Evolutionary conservation across 1,140 invertebrate species (phyloP), one percentile per base, ranked within the genome.

Genomic region (Drosophila albomicans): DNA sequence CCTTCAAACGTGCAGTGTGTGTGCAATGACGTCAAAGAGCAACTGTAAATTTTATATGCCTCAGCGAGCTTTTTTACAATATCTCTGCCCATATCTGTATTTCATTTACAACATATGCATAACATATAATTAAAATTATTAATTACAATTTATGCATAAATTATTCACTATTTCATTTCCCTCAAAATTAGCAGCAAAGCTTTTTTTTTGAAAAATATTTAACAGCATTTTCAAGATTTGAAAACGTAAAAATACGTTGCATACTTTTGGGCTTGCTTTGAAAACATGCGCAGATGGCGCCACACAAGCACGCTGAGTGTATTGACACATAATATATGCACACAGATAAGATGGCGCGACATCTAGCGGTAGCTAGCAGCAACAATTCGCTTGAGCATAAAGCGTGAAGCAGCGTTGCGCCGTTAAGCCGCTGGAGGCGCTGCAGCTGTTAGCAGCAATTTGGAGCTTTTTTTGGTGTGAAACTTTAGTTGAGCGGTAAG

Each of bases 21-120:
- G 61, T 43, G 75, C 75, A 63, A 78, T 88, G 84, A 88, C 84
- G 84, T 87, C 85, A 87, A 86, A 84, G 81, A 70, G 78, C 82
- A 86, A 87, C 84, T 88, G 84, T 82, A 87, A 87, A 87, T 82
- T 67, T 67, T 8, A 48, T 45, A 57, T 48, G 45, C 43, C 46
- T 38, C 28, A 35, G 8, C 15, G 28, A 70, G 67, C 67, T 63
- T 69, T 52, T 43, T 13, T 43, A 5, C 11, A 13, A n/a, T 43
- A 43, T 43, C 41, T 43, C 41, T 43, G 41, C 5, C 3, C 11
- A 43, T 7, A 5, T 1, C 20, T 25, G 20, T 25, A 3, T 25
- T 25, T 25, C 3, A 25, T 43, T 43, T 13, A 43, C n/a, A 43
- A 10, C 3, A 10, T n/a, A 43, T 43, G 4, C n/a, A 43, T 43